phyloP scores from a whole-genome alignment of 2,113 vertebrate species.

The Corythaixoides concolor region DNA sequence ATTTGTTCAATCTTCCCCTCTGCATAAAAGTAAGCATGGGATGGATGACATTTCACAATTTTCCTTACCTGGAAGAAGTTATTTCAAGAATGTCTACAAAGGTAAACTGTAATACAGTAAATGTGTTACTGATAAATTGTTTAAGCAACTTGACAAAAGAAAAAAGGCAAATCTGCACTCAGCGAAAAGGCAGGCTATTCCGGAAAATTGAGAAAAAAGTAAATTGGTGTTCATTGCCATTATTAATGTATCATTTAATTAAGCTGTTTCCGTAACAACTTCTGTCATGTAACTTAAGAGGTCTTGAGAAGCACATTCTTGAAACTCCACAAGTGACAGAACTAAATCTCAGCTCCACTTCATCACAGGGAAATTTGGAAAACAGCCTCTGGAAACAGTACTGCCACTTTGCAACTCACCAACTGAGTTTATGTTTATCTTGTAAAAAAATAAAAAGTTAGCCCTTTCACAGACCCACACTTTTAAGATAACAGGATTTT shows the following conservation, averaged over 20 bases:
- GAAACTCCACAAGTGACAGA: neutral
- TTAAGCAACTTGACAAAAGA: neutral
- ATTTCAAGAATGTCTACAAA: neutral
- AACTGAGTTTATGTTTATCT: neutral
- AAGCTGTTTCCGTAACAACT: neutral
- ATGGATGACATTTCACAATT: neutral
- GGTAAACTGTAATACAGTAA: neutral
- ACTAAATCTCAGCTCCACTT: neutral
- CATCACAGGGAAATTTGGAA: neutral
- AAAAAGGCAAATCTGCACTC: neutral
- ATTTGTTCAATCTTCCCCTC: neutral
- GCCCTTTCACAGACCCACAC: neutral
- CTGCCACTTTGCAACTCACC: neutral
- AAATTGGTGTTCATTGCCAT: neutral
- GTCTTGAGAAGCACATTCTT: neutral
- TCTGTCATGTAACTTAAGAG: neutral
- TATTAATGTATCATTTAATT: neutral
- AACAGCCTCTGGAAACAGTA: constrained; percentile 21
- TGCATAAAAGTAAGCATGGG: neutral
- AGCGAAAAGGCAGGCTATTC: neutral
- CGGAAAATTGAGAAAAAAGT: neutral
- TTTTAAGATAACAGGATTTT: constrained; percentile 57
- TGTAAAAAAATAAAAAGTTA: neutral
- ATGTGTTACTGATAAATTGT: neutral
- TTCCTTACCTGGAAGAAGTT: neutral